A percentile compares a stretch with the other conserved stretches of the same genome.
phyloP scores from a whole-genome alignment of 1,140 invertebrate species.

The Tetramorium parvispinum region DNA sequence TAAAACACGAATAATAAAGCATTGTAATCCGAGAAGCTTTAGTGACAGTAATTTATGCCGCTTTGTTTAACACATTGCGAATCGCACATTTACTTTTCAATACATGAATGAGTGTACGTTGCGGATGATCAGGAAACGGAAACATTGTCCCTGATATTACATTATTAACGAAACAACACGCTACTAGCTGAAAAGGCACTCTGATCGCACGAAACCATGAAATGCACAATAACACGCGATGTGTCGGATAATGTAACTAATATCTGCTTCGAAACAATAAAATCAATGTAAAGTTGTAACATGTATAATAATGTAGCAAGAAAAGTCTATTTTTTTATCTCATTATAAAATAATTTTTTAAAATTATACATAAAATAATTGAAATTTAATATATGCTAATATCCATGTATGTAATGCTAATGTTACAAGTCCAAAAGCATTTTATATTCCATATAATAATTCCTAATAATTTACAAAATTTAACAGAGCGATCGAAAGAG shows the following conservation, averaged over 20 bases:
- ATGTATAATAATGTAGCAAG: not conserved
- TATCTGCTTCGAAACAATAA: not conserved
- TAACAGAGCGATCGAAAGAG: not conserved
- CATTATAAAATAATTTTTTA: not conserved
- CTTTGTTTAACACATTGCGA: not conserved
- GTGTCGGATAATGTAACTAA: not conserved
- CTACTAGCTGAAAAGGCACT: conserved; percentile 9
- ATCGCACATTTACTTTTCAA: conserved; percentile 18
- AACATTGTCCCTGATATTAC: conserved; percentile 29
- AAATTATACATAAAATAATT: not conserved
- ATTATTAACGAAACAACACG: conserved; percentile 44
- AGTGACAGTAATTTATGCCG: not conserved
- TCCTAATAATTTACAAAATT: not conserved
- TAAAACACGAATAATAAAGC: not conserved
- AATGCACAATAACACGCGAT: not conserved
- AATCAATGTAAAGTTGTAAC: not conserved
- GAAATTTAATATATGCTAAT: not conserved
- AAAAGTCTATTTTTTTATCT: not conserved
- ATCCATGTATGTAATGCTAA: too few species aligned
- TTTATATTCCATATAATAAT: not conserved
- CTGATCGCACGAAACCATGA: not conserved
- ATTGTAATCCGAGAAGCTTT: not conserved
- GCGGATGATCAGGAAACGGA: conserved; percentile 39
- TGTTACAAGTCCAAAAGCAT: too few species aligned
- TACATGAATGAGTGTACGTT: not conserved